phyloP scores from a whole-genome alignment of 2,888 invertebrate genomes.

The Diachrysia chrysitis region DNA sequence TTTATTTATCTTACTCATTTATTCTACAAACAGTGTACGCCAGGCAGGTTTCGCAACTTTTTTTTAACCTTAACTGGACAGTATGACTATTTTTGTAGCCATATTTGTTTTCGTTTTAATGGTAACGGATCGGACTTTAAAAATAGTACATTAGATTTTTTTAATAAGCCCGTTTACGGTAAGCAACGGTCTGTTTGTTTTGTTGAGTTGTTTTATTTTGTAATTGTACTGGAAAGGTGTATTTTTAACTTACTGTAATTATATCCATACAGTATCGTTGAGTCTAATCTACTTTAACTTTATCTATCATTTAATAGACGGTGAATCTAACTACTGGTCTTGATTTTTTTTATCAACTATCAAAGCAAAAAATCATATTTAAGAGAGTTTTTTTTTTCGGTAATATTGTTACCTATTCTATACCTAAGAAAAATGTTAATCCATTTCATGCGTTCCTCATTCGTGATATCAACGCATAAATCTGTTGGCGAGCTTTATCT shows the following conservation, averaged over 20 bases:
- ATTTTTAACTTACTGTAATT: slow-evolving; percentile 34
- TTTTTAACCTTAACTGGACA: slow-evolving; percentile 60
- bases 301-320: neutral
- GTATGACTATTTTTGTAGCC: slow-evolving; percentile 49
- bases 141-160: slow-evolving; percentile 51
- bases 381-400: neutral
- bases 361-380: neutral
- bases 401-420: neutral
- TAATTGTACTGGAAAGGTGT: slow-evolving; percentile 20
- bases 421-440: neutral
- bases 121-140: slow-evolving; percentile 59
- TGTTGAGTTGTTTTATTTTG: slow-evolving; percentile 40
- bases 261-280: slow-evolving; percentile 6
- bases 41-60: slow-evolving; percentile 61
- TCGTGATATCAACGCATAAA: neutral
- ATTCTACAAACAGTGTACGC: slow-evolving; percentile 63
- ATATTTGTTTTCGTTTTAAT: slow-evolving; percentile 54
- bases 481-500: neutral
- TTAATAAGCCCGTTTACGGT: slow-evolving; percentile 37
- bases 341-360: neutral
- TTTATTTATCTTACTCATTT: slow-evolving; percentile 73
- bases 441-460: neutral
- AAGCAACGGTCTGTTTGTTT: slow-evolving; percentile 39
- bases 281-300: neutral
- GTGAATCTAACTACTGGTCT: neutral